Conservation (phyloP, 2,113 vertebrate species). For the Cnemophilus loriae region DNA sequence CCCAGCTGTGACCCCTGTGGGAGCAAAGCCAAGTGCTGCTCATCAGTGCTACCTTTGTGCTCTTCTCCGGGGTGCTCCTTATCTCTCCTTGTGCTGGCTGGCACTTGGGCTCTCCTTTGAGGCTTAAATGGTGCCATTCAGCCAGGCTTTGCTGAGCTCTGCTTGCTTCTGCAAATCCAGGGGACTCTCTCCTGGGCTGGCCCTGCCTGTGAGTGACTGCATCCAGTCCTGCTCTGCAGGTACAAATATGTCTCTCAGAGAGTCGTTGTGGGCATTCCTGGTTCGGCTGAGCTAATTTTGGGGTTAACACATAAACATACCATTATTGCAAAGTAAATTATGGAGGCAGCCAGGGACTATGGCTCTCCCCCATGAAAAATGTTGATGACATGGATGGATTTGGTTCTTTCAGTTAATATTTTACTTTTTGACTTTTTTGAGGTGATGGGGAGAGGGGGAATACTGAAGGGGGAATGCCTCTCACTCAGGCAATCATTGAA, state of each 20-base stretch:
- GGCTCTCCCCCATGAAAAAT: background rate
- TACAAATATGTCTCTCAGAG: background rate
- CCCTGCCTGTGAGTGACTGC: background rate
- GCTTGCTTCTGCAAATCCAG: background rate
- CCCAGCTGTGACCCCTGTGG: slow-evolving; percentile 43
- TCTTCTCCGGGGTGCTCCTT: background rate
- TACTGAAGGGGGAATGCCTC: background rate
- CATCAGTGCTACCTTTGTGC: slow-evolving; percentile 55
- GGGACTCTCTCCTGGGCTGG: background rate
- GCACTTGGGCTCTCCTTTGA: slow-evolving; percentile 46
- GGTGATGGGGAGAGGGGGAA: background rate
- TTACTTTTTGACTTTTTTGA: background rate
- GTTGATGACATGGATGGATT: background rate
- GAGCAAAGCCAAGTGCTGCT: background rate
- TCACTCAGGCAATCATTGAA: background rate
- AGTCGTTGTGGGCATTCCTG: background rate
- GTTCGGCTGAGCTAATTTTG: background rate
- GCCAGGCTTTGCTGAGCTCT: background rate
- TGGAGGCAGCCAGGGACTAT: background rate
- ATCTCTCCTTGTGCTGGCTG: slow-evolving; percentile 46
- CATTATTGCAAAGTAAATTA: background rate
- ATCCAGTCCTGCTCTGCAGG: background rate
- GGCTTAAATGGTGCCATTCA: slow-evolving; percentile 12
- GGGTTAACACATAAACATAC: background rate
- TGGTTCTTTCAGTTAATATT: background rate